phyloP scores from a whole-genome alignment of 2,797 vertebrate genomes.

The Echiichthys vipera region DNA sequence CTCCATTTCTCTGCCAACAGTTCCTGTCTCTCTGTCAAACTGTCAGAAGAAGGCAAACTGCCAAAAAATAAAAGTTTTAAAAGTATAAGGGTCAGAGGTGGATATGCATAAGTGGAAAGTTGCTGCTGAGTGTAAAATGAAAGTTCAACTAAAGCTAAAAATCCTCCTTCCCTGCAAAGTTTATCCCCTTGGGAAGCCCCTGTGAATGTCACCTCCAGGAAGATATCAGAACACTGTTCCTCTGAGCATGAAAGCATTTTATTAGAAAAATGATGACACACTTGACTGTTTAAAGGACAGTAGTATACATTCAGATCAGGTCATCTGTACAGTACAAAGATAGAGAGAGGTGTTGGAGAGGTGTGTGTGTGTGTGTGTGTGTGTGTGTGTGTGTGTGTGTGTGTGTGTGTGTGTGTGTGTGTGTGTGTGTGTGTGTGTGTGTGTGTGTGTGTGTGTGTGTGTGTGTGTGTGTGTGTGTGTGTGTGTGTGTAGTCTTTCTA shows the following conservation, averaged over 20 bases:
- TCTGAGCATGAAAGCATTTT: constrained; percentile 74
- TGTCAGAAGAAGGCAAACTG: neutral
- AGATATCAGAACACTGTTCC: constrained; percentile 45
- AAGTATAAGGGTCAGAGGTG: neutral
- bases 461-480: neutral
- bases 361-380: constrained; percentile 34
- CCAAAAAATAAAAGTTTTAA: neutral
- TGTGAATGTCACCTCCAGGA: constrained; percentile 17
- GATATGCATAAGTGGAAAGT: constrained; percentile 3
- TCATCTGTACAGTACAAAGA: constrained; percentile 80
- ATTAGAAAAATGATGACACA: constrained; percentile 83
- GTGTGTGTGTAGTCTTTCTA: constrained; percentile 8
- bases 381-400: neutral
- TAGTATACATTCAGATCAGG: constrained; percentile 83
- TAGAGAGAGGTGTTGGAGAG: constrained; percentile 55
- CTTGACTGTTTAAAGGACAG: constrained; percentile 79
- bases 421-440: constrained; percentile 1
- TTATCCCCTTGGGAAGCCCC: neutral
- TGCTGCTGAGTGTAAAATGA: neutral
- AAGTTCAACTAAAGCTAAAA: constrained; percentile 5
- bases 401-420: constrained; percentile 3
- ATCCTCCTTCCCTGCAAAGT: constrained; percentile 4
- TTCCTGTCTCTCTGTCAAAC: constrained; percentile 11
- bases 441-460: neutral
- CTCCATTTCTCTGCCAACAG: neutral